phyloP scores from a whole-genome alignment of 2,113 vertebrate species.

The Indicator indicator region DNA sequence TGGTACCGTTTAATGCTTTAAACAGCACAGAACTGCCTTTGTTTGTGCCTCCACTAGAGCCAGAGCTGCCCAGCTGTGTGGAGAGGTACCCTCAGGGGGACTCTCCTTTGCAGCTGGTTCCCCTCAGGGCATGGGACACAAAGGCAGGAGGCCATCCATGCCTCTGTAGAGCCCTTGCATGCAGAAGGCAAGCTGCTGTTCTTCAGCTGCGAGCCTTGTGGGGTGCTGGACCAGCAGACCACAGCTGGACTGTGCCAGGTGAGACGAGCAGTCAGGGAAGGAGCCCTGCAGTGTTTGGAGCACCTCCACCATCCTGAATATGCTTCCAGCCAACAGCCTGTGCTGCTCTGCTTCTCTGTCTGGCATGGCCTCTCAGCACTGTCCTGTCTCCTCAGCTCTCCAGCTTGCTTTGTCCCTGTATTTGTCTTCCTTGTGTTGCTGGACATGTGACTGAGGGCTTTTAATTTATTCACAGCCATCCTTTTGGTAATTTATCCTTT shows the following conservation, averaged over 20 bases:
- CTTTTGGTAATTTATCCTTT: constrained; percentile 54
- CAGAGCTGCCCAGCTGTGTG: not conserved
- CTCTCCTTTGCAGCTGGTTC: not conserved
- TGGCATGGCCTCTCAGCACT: not conserved
- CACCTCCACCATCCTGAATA: not conserved
- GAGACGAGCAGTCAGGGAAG: not conserved
- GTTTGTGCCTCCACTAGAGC: not conserved
- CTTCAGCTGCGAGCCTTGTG: not conserved
- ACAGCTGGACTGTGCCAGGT: not conserved
- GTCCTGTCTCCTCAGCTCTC: not conserved
- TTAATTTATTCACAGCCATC: constrained; percentile 50
- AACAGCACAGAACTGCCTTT: not conserved
- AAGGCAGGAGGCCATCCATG: not conserved
- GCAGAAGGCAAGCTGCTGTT: not conserved
- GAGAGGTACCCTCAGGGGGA: not conserved
- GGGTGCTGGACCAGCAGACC: not conserved
- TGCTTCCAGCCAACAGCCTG: not conserved
- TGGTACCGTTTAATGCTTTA: not conserved
- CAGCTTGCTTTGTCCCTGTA: not conserved
- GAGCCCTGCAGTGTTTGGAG: fast-evolving
- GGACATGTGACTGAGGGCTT: constrained; percentile 27
- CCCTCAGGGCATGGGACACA: too few species aligned
- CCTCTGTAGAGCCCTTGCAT: too few species aligned
- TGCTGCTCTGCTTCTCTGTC: not conserved
- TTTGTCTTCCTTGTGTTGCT: constrained; percentile 3